Base-by-base conservation (phyloP, 2,113 vertebrate species). In the Xiphophorus maculatus region DNA sequence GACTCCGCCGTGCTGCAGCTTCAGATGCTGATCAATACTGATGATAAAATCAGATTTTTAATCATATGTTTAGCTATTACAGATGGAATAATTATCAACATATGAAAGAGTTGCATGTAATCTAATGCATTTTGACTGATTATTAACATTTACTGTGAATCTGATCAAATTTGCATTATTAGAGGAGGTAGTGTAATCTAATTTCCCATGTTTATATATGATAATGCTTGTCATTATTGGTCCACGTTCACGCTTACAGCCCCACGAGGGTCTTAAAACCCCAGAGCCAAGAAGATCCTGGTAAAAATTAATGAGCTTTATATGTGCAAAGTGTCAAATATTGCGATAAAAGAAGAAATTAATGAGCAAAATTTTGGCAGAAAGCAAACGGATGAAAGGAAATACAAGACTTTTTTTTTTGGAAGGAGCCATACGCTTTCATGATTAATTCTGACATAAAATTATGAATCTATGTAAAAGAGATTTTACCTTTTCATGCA, bases 31-130 rank as follows among this genome's bases (percentile, higher is more conserved):
- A 35, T 42, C 25, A 71, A 61, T 58, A 71, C 5, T 33, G 28
- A 81, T 79, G 60, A 86, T 75, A 75, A 77, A 77, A 77, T 13
- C 0, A 14, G 37, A 51, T 62, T 42, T 17, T 13, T 22, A 33
- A 9, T 44, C 54, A 7, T 25, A 44, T 14, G 19, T 19, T 13
- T 22, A 28, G 9, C 73, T 27, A 37, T 76, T 44, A 32, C 15
- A 27, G 5, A 66, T 22, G 28, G 27, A 29, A 76, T 33, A 9
- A 66, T 68, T 27, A 48, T n/a, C 3, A 25, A 61, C 72, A 14
- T 35, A 29, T 17, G n/a, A 66, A 61, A 48, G 51, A 32, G 63
- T 27, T 27, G 1, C 10, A 30, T 11, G 22, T 1, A 37, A 63
- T 65, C 22, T n/a, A 29, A 66, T 25, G 60, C 54, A 2, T 9